Conservation (phyloP, 2,888 invertebrate species). For the Lasiommata megera region DNA sequence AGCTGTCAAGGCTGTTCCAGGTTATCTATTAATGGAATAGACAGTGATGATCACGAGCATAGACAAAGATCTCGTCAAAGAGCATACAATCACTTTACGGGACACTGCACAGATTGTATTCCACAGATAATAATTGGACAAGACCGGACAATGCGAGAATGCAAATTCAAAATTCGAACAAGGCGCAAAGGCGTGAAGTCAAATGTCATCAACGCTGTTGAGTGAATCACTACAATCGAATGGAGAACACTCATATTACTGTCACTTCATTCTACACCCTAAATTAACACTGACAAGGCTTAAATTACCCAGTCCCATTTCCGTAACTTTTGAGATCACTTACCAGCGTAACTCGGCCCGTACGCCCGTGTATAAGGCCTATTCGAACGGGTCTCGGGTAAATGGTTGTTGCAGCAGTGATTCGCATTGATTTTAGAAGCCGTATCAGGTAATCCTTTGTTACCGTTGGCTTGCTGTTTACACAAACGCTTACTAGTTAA, state of each 20-base stretch:
- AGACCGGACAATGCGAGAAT: slow-evolving; percentile 42
- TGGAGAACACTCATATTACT: slow-evolving; percentile 34
- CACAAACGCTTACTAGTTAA: slow-evolving; percentile 76
- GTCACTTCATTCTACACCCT: slow-evolving; percentile 31
- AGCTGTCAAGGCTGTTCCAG: too few relatives aligned
- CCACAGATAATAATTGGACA: slow-evolving; percentile 11
- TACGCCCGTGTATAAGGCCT: slow-evolving; percentile 20
- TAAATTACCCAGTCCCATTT: slow-evolving; percentile 35
- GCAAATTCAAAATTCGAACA: slow-evolving; percentile 40
- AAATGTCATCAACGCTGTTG: slow-evolving; percentile 48
- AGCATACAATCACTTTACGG: neutral
- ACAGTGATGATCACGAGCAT: too few relatives aligned
- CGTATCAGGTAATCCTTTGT: slow-evolving; percentile 65
- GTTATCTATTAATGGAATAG: too few relatives aligned
- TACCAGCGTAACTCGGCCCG: slow-evolving; percentile 35
- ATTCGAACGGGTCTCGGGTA: slow-evolving; percentile 33
- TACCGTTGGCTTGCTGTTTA: slow-evolving; percentile 68
- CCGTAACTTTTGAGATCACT: slow-evolving; percentile 35
- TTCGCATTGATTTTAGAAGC: slow-evolving; percentile 77
- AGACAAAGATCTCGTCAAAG: neutral
- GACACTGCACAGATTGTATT: neutral
- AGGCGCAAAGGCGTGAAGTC: slow-evolving; percentile 39
- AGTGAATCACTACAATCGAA: slow-evolving; percentile 57
- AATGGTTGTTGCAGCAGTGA: slow-evolving; percentile 42
- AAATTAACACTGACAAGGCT: slow-evolving; percentile 33